Evolutionary conservation across 2,113 vertebrate genomes (phyloP).

Genomic region (human (Homo sapiens)): GRCh38 chr1:21280501-21281000

Average conservation of each 20-base stretch:
- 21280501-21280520: not conserved
- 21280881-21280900: not conserved
- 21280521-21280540: not conserved
- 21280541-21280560: not conserved
- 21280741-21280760: not conserved
- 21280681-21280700: not conserved
- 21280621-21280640: not conserved
- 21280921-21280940: not conserved
- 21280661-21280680: not conserved
- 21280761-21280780: not conserved
- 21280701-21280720: not conserved
- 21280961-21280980: not conserved
- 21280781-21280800: rapidly evolving
- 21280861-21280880: not conserved
- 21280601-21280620: not conserved
- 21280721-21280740: not conserved
- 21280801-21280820: not conserved
- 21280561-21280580: not conserved
- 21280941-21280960: not conserved
- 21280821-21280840: not conserved
- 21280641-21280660: not conserved
- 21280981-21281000: not conserved
- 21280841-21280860: not conserved
- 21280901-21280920: not conserved
- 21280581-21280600: not conserved